These are phyloP conservation scores for Nothobranchius furzeri DNA, from an alignment of 2,113 vertebrate species.

Conservation along the genomic window DNA sequence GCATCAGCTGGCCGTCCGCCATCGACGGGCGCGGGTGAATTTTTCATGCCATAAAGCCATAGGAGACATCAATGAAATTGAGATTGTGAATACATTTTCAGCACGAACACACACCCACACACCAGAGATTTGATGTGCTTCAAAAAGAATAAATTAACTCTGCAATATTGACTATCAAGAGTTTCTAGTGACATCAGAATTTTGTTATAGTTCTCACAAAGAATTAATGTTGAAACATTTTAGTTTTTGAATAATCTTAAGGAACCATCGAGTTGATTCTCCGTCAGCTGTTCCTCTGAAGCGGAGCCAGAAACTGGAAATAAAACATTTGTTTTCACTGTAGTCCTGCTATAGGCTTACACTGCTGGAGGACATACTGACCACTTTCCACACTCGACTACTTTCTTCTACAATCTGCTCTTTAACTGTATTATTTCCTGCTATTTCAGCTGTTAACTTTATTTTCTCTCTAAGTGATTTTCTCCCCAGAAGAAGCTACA, in stretches of 20 bases:
- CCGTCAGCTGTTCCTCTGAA: background rate
- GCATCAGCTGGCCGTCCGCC: background rate
- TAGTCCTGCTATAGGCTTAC: too few relatives aligned
- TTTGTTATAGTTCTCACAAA: background rate
- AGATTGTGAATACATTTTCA: slow-evolving; percentile 11
- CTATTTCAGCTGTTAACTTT: too few relatives aligned
- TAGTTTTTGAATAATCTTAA: too few relatives aligned
- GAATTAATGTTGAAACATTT: too few relatives aligned
- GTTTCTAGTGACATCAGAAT: background rate
- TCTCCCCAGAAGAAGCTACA: too few relatives aligned
- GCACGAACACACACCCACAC: background rate
- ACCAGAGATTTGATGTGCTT: background rate
- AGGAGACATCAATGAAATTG: slow-evolving; percentile 6
- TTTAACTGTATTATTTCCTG: too few relatives aligned
- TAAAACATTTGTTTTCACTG: background rate
- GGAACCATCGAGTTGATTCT: background rate
- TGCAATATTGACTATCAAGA: background rate
- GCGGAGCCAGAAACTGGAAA: background rate
- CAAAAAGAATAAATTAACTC: slow-evolving; percentile 15
- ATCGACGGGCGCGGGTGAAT: slow-evolving; percentile 8
- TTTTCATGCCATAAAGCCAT: slow-evolving; percentile 23
- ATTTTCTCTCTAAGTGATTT: too few relatives aligned
- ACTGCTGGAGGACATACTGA: too few relatives aligned
- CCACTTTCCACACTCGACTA: too few relatives aligned
- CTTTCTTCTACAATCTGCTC: too few relatives aligned